A percentile compares a stretch with the other conserved stretches of the same genome.
Conservation (phyloP, 2,797 vertebrate species). For the Antennarius maculatus region DNA sequence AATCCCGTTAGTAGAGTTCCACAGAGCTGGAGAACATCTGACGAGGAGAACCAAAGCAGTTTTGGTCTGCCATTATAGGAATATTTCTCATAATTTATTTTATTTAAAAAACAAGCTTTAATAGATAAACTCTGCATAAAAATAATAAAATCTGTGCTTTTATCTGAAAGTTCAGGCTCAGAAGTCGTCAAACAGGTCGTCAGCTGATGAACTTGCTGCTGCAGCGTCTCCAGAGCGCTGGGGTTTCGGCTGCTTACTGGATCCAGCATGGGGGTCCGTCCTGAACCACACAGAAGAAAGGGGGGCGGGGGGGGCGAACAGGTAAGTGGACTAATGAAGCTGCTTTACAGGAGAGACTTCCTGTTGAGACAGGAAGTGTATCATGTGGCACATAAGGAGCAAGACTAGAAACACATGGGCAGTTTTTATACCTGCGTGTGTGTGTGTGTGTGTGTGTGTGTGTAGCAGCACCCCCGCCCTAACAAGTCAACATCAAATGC, state of each 20-base stretch:
- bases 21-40: neutral
- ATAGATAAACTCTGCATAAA: neutral
- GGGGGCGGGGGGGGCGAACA: constrained; percentile 21
- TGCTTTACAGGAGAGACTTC: constrained; percentile 72
- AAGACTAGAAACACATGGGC: constrained; percentile 73
- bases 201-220: constrained; percentile 75
- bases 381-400: constrained; percentile 66
- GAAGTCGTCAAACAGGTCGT: constrained; percentile 88
- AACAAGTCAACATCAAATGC: constrained; percentile 44
- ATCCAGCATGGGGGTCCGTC: constrained; percentile 48
- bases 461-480: constrained; percentile 33
- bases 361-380: constrained; percentile 77
- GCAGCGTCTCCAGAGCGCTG: constrained; percentile 53
- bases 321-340: constrained; percentile 72
- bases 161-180: constrained; percentile 50
- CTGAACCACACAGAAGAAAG: constrained; percentile 44
- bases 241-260: constrained; percentile 55
- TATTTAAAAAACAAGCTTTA: too few relatives aligned
- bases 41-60: neutral
- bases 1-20: neutral
- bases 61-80: neutral
- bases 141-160: neutral
- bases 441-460: constrained; percentile 33
- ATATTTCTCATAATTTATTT: neutral
- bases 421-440: constrained; percentile 44